Evolutionary conservation across 2,888 invertebrate species (phyloP).

Genomic region (Sphinx pinastri): DNA sequence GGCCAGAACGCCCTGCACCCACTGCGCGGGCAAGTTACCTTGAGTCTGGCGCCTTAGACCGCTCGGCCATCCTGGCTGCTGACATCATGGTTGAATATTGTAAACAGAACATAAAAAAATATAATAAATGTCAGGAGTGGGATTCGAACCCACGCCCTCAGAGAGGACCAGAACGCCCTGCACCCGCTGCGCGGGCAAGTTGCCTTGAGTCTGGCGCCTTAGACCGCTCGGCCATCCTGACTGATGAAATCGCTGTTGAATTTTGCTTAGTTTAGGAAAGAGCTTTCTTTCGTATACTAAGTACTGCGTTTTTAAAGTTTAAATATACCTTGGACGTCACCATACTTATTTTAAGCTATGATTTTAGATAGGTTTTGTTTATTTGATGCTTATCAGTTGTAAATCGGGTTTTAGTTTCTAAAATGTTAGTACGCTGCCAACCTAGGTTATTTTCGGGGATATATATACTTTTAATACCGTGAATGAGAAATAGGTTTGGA

Average conservation of each 20-base stretch:
- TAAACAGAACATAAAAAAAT: too few relatives aligned
- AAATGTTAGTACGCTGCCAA: too few relatives aligned
- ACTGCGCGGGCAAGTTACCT: conserved; percentile 5
- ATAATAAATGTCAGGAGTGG: conserved; percentile 1
- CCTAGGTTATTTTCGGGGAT: too few relatives aligned
- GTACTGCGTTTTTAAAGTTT: too few relatives aligned
- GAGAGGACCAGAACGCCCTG: conserved; percentile 17
- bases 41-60: conserved; percentile 19
- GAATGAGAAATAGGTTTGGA: neutral
- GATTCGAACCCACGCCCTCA: conserved; percentile 20
- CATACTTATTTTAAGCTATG: too few relatives aligned
- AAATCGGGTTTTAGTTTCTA: too few relatives aligned
- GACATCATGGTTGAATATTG: neutral
- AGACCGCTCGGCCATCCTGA: conserved; percentile 16
- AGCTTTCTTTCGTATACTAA: too few relatives aligned
- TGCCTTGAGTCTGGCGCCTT: conserved; percentile 20
- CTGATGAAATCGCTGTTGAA: neutral
- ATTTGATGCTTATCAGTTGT: too few relatives aligned
- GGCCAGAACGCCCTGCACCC: conserved; percentile 10
- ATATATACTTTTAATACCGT: too few relatives aligned
- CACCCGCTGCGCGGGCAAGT: conserved; percentile 1
- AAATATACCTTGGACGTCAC: too few relatives aligned
- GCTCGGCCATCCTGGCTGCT: conserved; percentile 1
- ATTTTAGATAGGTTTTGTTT: too few relatives aligned
- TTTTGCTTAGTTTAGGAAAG: too few relatives aligned